Percentiles rank a stretch among this genome's conserved stretches.
Conservation (phyloP, 1,140 invertebrate genomes). For the Onthophagus taurus region DNA sequence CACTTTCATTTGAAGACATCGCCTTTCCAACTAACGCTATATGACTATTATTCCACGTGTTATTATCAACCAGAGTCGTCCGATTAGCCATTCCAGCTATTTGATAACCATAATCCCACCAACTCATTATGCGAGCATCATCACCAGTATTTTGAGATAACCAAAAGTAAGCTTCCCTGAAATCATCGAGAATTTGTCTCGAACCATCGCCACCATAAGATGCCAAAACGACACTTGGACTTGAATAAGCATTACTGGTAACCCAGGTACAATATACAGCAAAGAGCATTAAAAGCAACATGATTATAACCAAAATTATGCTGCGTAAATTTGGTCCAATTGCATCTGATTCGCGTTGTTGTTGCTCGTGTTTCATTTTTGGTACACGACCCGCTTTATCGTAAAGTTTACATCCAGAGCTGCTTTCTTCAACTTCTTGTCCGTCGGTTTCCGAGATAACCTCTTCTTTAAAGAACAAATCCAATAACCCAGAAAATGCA, state of each 20-base stretch:
- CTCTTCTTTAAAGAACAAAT: constrained; percentile 79
- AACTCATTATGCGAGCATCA: constrained; percentile 94
- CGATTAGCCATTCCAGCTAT: constrained; percentile 91
- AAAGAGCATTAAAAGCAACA: constrained; percentile 95
- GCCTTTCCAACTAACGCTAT: constrained; percentile 98
- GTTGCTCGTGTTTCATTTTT: constrained; percentile 77
- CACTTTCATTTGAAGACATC: constrained; percentile 97
- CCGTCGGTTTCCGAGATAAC: constrained; percentile 41
- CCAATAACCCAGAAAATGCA: constrained; percentile 87
- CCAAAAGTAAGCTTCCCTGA: constrained; percentile 99
- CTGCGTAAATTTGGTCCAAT: constrained; percentile 88
- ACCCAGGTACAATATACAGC: constrained; percentile 99
- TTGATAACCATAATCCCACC: constrained; percentile 98
- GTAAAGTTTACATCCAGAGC: constrained; percentile 46
- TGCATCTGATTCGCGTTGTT: constrained; percentile 49
- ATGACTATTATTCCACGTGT: constrained; percentile 99
- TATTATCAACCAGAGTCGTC: constrained; percentile 98
- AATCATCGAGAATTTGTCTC: constrained; percentile 91
- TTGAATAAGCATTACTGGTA: constrained; percentile 96
- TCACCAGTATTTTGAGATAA: constrained; percentile 95
- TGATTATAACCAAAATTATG: constrained; percentile 78
- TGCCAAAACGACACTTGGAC: constrained; percentile 94
- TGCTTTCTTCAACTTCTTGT: constrained; percentile 48
- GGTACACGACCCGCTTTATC: constrained; percentile 80
- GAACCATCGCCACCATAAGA: constrained; percentile 88